Conservation (phyloP, 2,113 vertebrate genomes). For the Sander vitreus region DNA sequence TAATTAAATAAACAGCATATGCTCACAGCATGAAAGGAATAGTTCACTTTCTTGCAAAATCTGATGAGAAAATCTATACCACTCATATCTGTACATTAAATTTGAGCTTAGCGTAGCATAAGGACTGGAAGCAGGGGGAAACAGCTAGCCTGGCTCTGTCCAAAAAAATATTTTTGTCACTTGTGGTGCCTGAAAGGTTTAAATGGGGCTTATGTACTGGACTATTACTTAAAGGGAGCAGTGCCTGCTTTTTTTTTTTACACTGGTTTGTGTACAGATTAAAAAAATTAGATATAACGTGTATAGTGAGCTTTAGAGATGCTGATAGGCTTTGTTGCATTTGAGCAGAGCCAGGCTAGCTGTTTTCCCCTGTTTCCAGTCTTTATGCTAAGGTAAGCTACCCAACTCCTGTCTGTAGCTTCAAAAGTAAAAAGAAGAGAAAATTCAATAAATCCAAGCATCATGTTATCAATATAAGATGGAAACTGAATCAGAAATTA, state of each 20-base stretch:
- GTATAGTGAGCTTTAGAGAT: neutral
- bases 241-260: neutral
- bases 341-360: neutral
- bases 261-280: neutral
- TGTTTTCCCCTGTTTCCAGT: neutral
- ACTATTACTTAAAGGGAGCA: no score
- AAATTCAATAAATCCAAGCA: neutral
- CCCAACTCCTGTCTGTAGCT: neutral
- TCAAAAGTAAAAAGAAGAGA: neutral
- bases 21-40: neutral
- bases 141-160: neutral
- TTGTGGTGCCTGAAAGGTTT: neutral
- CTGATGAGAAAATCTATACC: neutral
- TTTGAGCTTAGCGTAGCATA: neutral
- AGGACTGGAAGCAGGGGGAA: neutral
- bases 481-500: neutral
- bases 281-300: neutral
- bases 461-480: neutral
- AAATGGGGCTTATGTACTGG: neutral
- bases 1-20: slow-evolving; percentile 1
- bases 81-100: neutral
- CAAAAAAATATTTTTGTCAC: no score
- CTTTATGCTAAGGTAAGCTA: neutral
- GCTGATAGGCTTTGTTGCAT: neutral
- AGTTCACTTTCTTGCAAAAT: neutral